These are phyloP conservation scores for Sterrhoptilus dennistouni DNA, from an alignment of 2,113 vertebrate genomes.

Conservation along the genomic window DNA sequence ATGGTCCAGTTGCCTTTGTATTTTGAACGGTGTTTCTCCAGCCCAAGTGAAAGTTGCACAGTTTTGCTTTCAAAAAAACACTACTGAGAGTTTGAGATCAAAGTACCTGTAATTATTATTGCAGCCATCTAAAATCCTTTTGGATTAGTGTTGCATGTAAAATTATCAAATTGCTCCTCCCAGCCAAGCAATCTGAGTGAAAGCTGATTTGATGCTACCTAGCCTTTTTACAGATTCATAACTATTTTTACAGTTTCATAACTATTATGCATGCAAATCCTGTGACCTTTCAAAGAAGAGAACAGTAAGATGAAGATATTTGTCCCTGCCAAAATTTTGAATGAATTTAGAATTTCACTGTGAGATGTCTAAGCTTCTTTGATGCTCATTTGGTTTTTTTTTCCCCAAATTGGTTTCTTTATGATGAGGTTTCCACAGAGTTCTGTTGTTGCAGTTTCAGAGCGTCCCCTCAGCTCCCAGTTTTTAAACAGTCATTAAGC, in stretches of 20 bases:
- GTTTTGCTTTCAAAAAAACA: background rate
- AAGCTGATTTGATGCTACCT: background rate
- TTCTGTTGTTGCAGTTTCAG: background rate
- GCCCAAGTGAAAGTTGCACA: background rate
- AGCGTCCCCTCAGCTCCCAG: background rate
- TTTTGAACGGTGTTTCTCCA: background rate
- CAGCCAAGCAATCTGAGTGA: background rate
- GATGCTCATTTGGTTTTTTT: background rate
- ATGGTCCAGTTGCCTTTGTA: background rate
- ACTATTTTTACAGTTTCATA: background rate
- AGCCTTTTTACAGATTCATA: background rate
- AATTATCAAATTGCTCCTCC: background rate
- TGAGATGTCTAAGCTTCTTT: background rate
- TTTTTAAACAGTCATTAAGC: background rate
- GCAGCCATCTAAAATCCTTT: background rate
- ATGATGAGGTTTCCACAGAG: background rate
- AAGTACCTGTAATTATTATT: slow-evolving; percentile 28
- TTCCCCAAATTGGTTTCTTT: background rate
- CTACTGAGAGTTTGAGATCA: background rate
- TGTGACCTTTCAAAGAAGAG: background rate
- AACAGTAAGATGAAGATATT: background rate
- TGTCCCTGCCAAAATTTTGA: background rate
- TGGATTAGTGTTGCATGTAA: background rate
- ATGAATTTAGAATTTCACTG: background rate
- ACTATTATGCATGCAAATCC: background rate